Base-by-base conservation (phyloP, 2,797 vertebrate species). In the Leuciscus waleckii region DNA sequence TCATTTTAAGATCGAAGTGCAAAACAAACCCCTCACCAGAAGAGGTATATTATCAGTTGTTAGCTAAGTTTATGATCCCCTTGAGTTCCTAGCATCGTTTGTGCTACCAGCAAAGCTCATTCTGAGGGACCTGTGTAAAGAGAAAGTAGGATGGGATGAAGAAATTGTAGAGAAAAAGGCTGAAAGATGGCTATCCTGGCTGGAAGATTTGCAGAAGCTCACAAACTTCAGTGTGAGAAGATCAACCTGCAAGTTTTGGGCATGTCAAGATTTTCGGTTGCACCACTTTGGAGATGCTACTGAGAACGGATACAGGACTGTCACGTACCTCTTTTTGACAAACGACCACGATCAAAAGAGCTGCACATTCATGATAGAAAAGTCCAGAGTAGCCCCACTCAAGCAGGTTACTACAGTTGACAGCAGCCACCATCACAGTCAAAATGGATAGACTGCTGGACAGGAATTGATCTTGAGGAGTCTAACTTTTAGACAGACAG, bases 401-500 rank as follows among this genome's bases (percentile, higher is more conserved):
- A 73, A 71, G n/a, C 65, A 82, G 23, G n/a, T 74, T 46, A 80
- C 41, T 65, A 26, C 74, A 85, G 35, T 54, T 79, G 51, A 85
- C 76, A 69, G 83, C 83, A 58, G 75, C 37, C 54, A 68, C 69
- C 37, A 71, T 85, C 0, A 19, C 67, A n/a, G 67, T 73, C 26
- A 85, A 73, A 16, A 69, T 79, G 32, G 68, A 63, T 49, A 69
- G 26, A 19, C 80, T 85, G 84, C 10, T 77, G 5, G 46, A 10
- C 19, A 41, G n/a, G 75, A 35, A 21, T 88, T 5, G 10, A 74
- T 21, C 7, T 86, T 51, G 32, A 84, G 9, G 32, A 70, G 14
- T 88, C 58, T 23, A 23, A 73, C 2, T 84, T 84, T 79, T 88
- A 70, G 84, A 68, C 81, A 4, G 81, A 88, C 21, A 86, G 87